A percentile compares a stretch with the other conserved stretches of the same genome.
phyloP scores from a whole-genome alignment of 37 sponge, comb jelly and placozoan species.

The Dysidea cf. avara region DNA sequence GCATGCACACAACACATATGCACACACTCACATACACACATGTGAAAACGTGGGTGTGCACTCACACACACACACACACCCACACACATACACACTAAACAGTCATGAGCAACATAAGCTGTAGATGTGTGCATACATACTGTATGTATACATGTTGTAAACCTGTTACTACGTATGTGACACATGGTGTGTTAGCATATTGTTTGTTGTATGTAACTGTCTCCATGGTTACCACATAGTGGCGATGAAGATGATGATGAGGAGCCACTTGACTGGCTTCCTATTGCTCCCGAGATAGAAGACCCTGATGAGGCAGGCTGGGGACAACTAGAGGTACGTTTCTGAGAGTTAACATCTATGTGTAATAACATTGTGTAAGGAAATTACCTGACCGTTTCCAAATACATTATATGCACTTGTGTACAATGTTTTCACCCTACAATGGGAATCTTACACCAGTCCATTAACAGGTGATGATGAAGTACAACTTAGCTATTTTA shows the following conservation, averaged over 20 bases:
- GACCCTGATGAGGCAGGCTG: conserved; percentile 96
- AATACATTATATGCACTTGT: background rate
- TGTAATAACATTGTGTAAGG: background rate
- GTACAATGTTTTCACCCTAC: background rate
- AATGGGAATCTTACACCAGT: background rate
- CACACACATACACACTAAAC: too few species aligned
- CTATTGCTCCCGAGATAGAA: conserved; percentile 93
- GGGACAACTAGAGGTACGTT: conserved; percentile 93
- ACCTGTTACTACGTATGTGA: background rate
- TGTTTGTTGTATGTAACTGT: background rate
- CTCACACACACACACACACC: too few species aligned
- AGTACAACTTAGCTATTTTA: too few species aligned
- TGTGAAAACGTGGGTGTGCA: background rate
- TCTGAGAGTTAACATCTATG: too few species aligned
- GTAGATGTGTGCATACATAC: too few species aligned
- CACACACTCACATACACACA: background rate
- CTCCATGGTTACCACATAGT: conserved; percentile 41
- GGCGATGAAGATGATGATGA: conserved; percentile 81
- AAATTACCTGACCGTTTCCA: background rate
- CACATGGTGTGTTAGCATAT: background rate
- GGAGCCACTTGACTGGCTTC: conserved; percentile 82
- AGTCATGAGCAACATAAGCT: background rate
- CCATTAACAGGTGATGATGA: background rate
- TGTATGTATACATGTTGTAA: background rate
- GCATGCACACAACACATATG: background rate